Percentiles rank a stretch among this genome's conserved stretches.
These are phyloP conservation scores for Timandra comae DNA, from an alignment of 2,888 invertebrate species.

Conservation along the genomic window DNA sequence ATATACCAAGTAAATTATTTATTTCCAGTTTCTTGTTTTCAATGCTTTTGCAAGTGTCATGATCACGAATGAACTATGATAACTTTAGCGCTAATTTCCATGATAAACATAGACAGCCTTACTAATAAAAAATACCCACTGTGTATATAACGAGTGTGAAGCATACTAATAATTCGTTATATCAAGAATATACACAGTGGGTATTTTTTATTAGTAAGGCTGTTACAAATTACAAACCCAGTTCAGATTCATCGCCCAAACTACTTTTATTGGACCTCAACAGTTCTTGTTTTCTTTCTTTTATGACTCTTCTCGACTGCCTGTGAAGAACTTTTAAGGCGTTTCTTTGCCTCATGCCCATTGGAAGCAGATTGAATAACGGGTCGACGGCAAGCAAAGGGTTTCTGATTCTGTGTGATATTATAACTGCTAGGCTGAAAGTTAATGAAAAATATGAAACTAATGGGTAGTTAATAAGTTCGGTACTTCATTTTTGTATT, in stretches of 20 bases:
- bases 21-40: background rate
- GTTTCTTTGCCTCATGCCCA: constrained; percentile 74
- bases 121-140: too few species aligned
- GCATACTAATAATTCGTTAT: too few species aligned
- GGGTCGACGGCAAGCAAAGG: constrained; percentile 37
- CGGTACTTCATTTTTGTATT: too few species aligned
- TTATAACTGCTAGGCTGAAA: constrained; percentile 32
- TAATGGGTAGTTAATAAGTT: too few species aligned
- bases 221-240: constrained; percentile 44
- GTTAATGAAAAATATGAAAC: background rate
- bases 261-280: constrained; percentile 31
- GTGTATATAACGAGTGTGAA: too few species aligned
- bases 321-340: constrained; percentile 57
- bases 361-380: constrained; percentile 65
- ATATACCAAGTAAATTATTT: background rate
- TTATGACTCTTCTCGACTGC: constrained; percentile 59
- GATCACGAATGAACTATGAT: too few species aligned
- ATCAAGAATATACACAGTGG: too few species aligned
- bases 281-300: constrained; percentile 45
- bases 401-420: constrained; percentile 44
- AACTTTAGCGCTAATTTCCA: too few species aligned
- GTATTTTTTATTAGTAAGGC: too few species aligned
- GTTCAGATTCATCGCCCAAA: constrained; percentile 27
- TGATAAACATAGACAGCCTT: too few species aligned
- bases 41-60: too few species aligned